Percentiles rank a stretch among this genome's conserved stretches.
phyloP scores from a whole-genome alignment of 30 jellyfish, hydroid and myxozoan genomes.

The Cassiopea xamachana region DNA sequence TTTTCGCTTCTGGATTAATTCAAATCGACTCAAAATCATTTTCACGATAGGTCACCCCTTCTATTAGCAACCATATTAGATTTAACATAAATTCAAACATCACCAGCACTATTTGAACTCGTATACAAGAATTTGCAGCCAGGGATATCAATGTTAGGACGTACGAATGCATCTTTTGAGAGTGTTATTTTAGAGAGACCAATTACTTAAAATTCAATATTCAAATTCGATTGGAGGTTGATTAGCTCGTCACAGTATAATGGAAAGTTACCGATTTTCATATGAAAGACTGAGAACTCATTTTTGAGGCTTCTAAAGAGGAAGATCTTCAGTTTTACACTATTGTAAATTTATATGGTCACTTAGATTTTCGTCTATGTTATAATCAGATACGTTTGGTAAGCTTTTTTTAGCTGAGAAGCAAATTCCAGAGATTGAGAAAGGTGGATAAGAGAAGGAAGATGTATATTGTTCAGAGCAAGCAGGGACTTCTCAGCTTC shows the following conservation, averaged over 20 bases:
- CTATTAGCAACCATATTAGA: conserved; percentile 9
- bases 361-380: conserved; percentile 8
- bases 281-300: conserved; percentile 16
- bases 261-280: conserved; percentile 15
- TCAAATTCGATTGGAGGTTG: not conserved
- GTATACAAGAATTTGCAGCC: conserved; percentile 17
- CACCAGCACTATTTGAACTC: conserved; percentile 31
- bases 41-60: conserved; percentile 14
- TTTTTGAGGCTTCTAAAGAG: conserved; percentile 4
- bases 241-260: not conserved
- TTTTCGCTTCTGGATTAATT: conserved; percentile 1
- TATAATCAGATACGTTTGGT: conserved; percentile 9
- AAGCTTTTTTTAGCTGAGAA: conserved; percentile 13
- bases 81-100: conserved; percentile 11
- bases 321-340: not conserved
- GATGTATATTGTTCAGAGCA: conserved; percentile 48
- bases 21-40: conserved; percentile 16
- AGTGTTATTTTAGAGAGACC: not conserved
- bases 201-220: not conserved
- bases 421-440: conserved; percentile 32
- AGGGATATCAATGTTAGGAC: conserved; percentile 40
- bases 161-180: not conserved
- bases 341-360: not conserved
- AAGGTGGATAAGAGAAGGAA: conserved; percentile 51
- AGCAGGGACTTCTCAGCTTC: conserved; percentile 47